phyloP scores from a whole-genome alignment of 1,140 invertebrate species.

The Dysdera silvatica region DNA sequence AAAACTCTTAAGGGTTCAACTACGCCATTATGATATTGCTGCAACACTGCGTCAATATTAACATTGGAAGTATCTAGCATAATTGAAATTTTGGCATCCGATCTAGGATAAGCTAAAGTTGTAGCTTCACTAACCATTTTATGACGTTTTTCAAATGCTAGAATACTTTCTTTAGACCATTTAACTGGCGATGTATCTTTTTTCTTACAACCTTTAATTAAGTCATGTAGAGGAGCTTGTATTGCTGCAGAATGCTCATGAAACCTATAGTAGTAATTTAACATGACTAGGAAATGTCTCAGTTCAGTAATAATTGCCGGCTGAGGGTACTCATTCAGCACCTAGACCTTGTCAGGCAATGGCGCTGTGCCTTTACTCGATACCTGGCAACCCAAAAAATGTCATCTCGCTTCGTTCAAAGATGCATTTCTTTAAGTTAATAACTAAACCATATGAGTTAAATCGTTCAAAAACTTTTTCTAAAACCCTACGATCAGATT shows the following conservation, averaged over 20 bases:
- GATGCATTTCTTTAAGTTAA: background rate
- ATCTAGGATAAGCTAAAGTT: constrained; percentile 32
- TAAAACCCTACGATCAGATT: background rate
- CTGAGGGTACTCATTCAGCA: constrained; percentile 38
- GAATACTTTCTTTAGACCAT: background rate
- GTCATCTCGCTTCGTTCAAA: constrained; percentile 2
- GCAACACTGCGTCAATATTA: constrained; percentile 19
- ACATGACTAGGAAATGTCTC: constrained; percentile 37
- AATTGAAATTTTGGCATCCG: constrained; percentile 1
- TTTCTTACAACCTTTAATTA: background rate
- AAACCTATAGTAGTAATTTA: constrained; percentile 44
- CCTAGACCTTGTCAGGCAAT: constrained; percentile 38
- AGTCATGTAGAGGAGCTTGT: constrained; percentile 18
- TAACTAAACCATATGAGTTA: background rate
- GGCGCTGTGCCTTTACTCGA: constrained; percentile 33
- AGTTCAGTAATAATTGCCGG: constrained; percentile 39
- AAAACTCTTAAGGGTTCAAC: constrained; percentile 24
- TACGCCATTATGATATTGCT: constrained; percentile 3
- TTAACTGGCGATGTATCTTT: background rate
- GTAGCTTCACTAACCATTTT: background rate
- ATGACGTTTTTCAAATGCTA: background rate
- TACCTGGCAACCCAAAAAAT: constrained; percentile 40
- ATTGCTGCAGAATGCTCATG: constrained; percentile 33
- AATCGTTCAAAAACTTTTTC: background rate
- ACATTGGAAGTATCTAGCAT: constrained; percentile 22